Conservation (phyloP, 2,113 vertebrate genomes). For the Chionodraco myersi region DNA sequence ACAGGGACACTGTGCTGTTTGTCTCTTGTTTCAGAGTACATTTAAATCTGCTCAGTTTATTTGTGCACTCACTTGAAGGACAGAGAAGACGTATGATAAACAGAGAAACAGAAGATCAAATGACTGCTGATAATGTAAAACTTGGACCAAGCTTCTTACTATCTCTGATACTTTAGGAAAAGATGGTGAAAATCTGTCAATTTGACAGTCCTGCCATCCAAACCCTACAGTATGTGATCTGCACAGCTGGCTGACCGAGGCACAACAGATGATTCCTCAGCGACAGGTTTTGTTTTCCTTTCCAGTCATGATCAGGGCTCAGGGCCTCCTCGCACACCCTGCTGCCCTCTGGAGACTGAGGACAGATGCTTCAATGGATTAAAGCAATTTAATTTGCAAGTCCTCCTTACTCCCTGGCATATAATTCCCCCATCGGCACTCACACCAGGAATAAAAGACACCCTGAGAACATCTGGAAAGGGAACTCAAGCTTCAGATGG, state of each 20-base stretch:
- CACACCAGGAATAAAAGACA: slow-evolving; percentile 47
- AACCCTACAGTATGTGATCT: neutral
- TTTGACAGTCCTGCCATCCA: slow-evolving; percentile 33
- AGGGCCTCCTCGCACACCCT: slow-evolving; percentile 43
- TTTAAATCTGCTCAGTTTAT: slow-evolving; percentile 16
- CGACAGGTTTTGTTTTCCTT: slow-evolving; percentile 68
- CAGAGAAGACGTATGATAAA: neutral
- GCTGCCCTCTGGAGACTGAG: slow-evolving; percentile 66
- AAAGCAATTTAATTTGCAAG: slow-evolving; percentile 73
- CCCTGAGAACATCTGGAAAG: slow-evolving; percentile 69
- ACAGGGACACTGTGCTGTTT: slow-evolving; percentile 8
- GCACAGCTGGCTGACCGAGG: slow-evolving; percentile 56
- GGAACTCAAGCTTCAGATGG: slow-evolving; percentile 37
- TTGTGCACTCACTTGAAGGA: neutral
- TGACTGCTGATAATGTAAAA: slow-evolving; percentile 55
- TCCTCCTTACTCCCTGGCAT: slow-evolving; percentile 47
- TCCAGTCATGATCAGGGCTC: slow-evolving; percentile 50
- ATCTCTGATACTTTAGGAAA: slow-evolving; percentile 13
- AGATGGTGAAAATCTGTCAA: neutral
- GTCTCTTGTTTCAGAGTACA: slow-evolving; percentile 8
- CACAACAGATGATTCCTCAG: slow-evolving; percentile 41
- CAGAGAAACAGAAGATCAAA: slow-evolving; percentile 10
- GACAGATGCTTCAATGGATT: slow-evolving; percentile 76
- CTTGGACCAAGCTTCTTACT: slow-evolving; percentile 50
- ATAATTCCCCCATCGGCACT: slow-evolving; percentile 34